Percentiles rank a stretch among this genome's conserved stretches.
Evolutionary conservation across 2,888 invertebrate species (phyloP).

Genomic region (Calephelis perditalis): DNA sequence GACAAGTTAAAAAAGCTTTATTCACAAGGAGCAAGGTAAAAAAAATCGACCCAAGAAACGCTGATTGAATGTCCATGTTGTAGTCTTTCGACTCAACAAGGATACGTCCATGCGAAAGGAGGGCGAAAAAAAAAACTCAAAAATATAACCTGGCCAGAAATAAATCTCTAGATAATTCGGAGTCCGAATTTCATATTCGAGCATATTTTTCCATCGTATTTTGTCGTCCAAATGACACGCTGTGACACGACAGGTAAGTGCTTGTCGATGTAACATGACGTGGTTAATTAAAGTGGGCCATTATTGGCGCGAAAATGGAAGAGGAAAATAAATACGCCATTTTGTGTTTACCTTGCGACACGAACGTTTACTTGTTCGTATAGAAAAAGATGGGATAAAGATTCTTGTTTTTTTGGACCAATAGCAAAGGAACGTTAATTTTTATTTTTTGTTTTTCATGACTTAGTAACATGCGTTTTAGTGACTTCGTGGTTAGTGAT

Average conservation of each 20-base stretch:
- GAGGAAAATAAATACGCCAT: slow-evolving; percentile 22
- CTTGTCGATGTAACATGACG: slow-evolving; percentile 34
- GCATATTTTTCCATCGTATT: slow-evolving; percentile 19
- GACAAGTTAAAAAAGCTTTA: no score
- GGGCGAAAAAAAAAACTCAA: no score
- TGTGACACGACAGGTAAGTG: slow-evolving; percentile 32
- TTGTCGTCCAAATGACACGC: slow-evolving; percentile 23
- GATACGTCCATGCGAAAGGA: no score
- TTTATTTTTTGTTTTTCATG: no score
- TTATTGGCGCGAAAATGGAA: slow-evolving; percentile 21
- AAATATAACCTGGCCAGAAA: no score
- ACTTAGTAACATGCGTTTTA: no score
- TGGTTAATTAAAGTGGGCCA: slow-evolving; percentile 33
- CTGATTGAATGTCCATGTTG: no score
- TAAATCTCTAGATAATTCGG: neutral
- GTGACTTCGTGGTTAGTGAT: no score
- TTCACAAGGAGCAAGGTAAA: no score
- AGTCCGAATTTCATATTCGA: neutral
- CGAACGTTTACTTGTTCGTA: neutral
- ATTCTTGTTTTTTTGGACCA: neutral
- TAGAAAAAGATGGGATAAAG: slow-evolving; percentile 12
- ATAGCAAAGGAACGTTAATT: no score
- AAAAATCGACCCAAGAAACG: no score
- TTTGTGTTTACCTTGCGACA: neutral
- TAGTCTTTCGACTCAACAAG: no score